A percentile compares a stretch with the other conserved stretches of the same genome.
phyloP scores from a whole-genome alignment of 2,113 vertebrate species.

The Zingel zingel region DNA sequence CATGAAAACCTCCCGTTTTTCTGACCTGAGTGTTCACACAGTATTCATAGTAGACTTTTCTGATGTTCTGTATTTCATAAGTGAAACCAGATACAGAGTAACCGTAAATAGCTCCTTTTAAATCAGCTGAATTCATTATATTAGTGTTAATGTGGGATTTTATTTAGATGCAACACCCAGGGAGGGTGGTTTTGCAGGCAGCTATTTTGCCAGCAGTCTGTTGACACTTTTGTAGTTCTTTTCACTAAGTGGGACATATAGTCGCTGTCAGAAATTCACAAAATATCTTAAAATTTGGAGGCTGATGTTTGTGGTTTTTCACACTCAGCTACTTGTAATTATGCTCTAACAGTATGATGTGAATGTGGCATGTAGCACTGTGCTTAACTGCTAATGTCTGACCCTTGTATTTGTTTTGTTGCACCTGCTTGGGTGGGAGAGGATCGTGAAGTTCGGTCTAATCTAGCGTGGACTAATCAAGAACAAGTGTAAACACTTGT shows the following conservation, averaged over 20 bases:
- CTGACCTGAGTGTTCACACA: background rate
- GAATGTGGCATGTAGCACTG: background rate
- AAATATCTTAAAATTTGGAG: background rate
- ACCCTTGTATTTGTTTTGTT: background rate
- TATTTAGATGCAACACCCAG: background rate
- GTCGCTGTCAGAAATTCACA: background rate
- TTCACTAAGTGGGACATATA: background rate
- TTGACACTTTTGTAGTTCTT: background rate
- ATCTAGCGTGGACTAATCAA: too few relatives aligned
- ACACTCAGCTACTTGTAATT: background rate
- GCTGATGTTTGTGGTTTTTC: background rate
- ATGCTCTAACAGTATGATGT: background rate
- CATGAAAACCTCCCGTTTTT: background rate
- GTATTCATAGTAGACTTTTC: background rate
- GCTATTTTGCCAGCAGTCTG: constrained; percentile 5
- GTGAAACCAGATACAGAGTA: background rate
- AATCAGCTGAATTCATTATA: background rate
- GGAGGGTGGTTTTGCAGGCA: background rate
- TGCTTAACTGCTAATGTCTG: background rate
- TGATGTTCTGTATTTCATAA: background rate
- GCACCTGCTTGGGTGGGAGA: background rate
- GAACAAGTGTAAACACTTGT: background rate
- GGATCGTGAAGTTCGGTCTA: background rate
- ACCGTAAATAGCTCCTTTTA: background rate
- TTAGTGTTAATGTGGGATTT: background rate